phyloP scores from a whole-genome alignment of 2,888 invertebrate species.

The Elmis aenea region DNA sequence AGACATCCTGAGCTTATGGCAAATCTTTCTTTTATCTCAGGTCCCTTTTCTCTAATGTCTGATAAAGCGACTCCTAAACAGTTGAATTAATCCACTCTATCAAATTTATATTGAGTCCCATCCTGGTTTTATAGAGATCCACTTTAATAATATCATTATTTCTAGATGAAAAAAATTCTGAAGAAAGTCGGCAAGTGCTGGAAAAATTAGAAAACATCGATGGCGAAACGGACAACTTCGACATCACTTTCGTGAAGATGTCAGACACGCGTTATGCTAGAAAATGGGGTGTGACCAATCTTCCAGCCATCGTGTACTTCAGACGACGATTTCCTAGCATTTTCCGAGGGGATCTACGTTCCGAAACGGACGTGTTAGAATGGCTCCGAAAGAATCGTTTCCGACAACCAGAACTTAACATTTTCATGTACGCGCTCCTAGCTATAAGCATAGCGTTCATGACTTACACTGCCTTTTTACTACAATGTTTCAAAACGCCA shows the following conservation, averaged over 20 bases:
- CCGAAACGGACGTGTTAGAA: slow-evolving; percentile 81
- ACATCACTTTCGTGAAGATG: slow-evolving; percentile 93
- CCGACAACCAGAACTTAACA: slow-evolving; percentile 85
- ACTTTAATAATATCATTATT: slow-evolving; percentile 17
- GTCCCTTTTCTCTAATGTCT: too few species aligned
- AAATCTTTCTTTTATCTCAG: too few species aligned
- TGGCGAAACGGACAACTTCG: slow-evolving; percentile 89
- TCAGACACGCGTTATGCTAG: slow-evolving; percentile 85
- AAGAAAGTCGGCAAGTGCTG: slow-evolving; percentile 76
- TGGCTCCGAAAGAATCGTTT: slow-evolving; percentile 92
- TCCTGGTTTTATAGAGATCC: background rate
- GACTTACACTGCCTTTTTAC: slow-evolving; percentile 83
- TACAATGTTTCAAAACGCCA: slow-evolving; percentile 82
- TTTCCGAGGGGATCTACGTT: slow-evolving; percentile 80
- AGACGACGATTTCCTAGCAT: slow-evolving; percentile 88
- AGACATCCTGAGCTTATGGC: too few species aligned
- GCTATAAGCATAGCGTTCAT: slow-evolving; percentile 81
- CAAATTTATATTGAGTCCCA: too few species aligned
- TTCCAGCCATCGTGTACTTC: slow-evolving; percentile 89
- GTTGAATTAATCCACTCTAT: too few species aligned
- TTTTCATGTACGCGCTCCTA: slow-evolving; percentile 90
- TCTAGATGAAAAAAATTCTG: slow-evolving; percentile 73
- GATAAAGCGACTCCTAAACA: too few species aligned
- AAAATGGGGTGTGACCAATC: slow-evolving; percentile 89
- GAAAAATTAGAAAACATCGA: slow-evolving; percentile 90